These are phyloP conservation scores for Strix uralensis DNA, from an alignment of 2,113 vertebrate species.

Conservation along the genomic window DNA sequence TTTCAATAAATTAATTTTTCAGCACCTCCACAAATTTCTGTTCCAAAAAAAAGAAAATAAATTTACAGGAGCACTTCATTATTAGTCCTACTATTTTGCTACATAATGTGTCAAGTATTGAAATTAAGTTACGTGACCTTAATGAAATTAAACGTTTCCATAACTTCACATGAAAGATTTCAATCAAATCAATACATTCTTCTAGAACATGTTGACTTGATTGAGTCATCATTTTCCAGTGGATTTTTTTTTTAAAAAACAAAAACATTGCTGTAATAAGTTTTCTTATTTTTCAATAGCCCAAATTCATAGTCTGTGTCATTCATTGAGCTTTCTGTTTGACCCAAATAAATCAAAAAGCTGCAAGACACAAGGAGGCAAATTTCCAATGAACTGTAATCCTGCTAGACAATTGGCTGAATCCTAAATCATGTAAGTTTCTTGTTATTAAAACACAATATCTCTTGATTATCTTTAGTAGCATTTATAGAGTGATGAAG, in stretches of 20 bases:
- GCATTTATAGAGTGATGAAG: slow-evolving; percentile 17
- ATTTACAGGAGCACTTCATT: background rate
- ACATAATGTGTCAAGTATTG: background rate
- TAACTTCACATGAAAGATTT: background rate
- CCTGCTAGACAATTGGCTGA: background rate
- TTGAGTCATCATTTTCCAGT: background rate
- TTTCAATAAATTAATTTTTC: background rate
- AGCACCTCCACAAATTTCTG: fast-evolving
- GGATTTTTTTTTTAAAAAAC: background rate
- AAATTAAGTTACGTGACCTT: background rate
- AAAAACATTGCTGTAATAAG: background rate
- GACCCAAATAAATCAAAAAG: background rate
- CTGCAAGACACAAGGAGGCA: background rate
- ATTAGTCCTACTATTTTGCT: background rate
- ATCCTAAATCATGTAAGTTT: background rate
- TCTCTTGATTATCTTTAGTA: slow-evolving; percentile 31
- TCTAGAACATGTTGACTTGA: background rate
- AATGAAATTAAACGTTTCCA: background rate
- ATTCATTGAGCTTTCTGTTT: background rate
- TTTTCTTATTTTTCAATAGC: background rate
- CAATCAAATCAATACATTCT: background rate
- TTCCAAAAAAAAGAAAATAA: background rate
- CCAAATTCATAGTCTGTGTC: background rate
- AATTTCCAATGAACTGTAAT: background rate
- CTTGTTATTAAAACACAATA: slow-evolving; percentile 13